Conservation (phyloP, 2,888 invertebrate species). For the Slavum lentiscoides region DNA sequence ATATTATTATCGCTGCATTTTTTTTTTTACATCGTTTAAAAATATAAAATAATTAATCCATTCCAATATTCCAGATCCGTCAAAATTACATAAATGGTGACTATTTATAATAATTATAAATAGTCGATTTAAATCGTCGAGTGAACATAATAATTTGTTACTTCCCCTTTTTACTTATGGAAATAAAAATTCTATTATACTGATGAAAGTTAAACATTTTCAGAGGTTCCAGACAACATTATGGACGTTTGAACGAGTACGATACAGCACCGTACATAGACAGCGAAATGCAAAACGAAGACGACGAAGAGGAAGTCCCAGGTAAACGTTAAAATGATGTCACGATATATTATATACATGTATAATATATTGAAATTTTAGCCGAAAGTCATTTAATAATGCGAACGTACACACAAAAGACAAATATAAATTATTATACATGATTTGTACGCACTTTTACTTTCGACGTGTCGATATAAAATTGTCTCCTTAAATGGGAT, state of each 20-base stretch:
- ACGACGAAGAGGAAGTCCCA: constrained; percentile 59
- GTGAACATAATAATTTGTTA: too few relatives aligned
- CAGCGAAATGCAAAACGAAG: constrained; percentile 57
- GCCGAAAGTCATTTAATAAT: neutral
- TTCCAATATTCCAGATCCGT: too few relatives aligned
- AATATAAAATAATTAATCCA: too few relatives aligned
- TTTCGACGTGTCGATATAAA: constrained; percentile 6
- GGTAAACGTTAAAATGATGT: constrained; percentile 55
- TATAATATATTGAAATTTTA: neutral
- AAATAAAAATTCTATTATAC: neutral
- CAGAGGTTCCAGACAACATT: constrained; percentile 58
- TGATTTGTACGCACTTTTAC: constrained; percentile 2
- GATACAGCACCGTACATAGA: constrained; percentile 59
- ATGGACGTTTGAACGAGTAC: constrained; percentile 57
- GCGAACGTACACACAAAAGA: neutral
- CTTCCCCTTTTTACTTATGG: neutral
- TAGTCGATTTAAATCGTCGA: too few relatives aligned
- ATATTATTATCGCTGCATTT: too few relatives aligned
- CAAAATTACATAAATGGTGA: too few relatives aligned
- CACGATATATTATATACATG: too few relatives aligned
- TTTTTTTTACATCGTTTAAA: too few relatives aligned
- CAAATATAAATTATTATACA: neutral
- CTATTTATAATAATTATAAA: too few relatives aligned
- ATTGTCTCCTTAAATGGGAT: constrained; percentile 27
- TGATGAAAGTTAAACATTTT: constrained; percentile 12